Conservation (phyloP, 2,888 invertebrate genomes). For the Cyaniris semiargus region DNA sequence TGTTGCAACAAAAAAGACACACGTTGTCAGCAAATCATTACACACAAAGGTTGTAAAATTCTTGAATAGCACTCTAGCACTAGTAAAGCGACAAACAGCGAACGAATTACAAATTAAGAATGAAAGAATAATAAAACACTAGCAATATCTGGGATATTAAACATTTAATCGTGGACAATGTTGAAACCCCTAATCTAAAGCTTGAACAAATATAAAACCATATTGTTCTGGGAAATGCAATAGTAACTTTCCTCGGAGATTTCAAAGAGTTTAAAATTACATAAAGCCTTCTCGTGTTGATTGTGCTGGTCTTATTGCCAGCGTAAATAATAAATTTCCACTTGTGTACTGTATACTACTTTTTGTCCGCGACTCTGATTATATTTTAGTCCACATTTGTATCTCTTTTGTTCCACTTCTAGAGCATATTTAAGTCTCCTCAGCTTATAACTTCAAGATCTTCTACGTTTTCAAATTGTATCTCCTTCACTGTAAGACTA, state of each 20-base stretch:
- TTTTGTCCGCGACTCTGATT: not conserved
- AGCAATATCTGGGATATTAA: conserved; percentile 3
- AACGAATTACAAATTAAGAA: not conserved
- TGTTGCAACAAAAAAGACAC: not conserved
- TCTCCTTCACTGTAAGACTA: too few species aligned
- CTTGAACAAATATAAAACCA: not conserved
- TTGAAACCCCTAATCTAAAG: not conserved
- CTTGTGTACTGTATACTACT: not conserved
- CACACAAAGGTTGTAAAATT: not conserved
- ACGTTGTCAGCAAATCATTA: not conserved
- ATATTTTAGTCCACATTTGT: too few species aligned
- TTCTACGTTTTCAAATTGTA: too few species aligned
- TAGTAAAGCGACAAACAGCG: not conserved
- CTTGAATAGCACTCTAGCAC: not conserved
- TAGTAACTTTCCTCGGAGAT: not conserved
- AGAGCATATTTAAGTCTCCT: too few species aligned
- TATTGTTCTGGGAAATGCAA: not conserved
- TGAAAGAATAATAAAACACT: not conserved
- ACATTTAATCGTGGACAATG: not conserved
- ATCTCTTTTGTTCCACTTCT: too few species aligned
- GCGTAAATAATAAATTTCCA: not conserved
- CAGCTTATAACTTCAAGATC: too few species aligned
- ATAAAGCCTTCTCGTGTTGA: not conserved
- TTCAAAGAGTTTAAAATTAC: conserved; percentile 19
- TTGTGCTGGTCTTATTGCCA: not conserved